These are phyloP conservation scores for Conistra vaccinii DNA, from an alignment of 2,888 invertebrate species.

Conservation along the genomic window DNA sequence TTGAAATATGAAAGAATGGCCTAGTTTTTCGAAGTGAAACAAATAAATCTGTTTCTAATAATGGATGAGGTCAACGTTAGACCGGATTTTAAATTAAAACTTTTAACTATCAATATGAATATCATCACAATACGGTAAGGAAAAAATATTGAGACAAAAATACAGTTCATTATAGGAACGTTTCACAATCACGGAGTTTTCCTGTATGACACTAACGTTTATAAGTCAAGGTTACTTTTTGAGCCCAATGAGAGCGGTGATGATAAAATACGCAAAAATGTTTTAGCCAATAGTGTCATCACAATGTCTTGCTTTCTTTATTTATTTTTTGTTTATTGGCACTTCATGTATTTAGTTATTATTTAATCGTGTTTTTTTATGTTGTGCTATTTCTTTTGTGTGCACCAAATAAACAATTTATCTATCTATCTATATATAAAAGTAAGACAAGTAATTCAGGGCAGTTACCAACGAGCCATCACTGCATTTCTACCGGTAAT, in stretches of 20 bases:
- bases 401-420: too few relatives aligned
- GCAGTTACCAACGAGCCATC: not conserved
- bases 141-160: not conserved
- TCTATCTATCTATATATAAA: too few relatives aligned
- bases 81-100: not conserved
- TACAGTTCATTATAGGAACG: not conserved
- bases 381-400: too few relatives aligned
- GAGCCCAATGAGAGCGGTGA: too few relatives aligned
- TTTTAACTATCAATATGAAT: not conserved
- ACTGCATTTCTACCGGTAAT: not conserved
- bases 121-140: not conserved
- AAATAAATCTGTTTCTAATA: not conserved
- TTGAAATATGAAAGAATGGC: constrained; percentile 17
- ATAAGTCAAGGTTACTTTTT: not conserved
- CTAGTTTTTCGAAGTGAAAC: constrained; percentile 15
- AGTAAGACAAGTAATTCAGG: too few relatives aligned
- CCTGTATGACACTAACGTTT: not conserved
- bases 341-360: too few relatives aligned
- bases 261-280: too few relatives aligned
- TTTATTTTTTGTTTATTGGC: too few relatives aligned
- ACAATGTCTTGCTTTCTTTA: too few relatives aligned
- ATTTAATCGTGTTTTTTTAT: too few relatives aligned
- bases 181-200: not conserved
- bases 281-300: too few relatives aligned
- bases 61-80: not conserved